Conservation (phyloP, 2,797 vertebrate species). For the Epinephelus awoara region DNA sequence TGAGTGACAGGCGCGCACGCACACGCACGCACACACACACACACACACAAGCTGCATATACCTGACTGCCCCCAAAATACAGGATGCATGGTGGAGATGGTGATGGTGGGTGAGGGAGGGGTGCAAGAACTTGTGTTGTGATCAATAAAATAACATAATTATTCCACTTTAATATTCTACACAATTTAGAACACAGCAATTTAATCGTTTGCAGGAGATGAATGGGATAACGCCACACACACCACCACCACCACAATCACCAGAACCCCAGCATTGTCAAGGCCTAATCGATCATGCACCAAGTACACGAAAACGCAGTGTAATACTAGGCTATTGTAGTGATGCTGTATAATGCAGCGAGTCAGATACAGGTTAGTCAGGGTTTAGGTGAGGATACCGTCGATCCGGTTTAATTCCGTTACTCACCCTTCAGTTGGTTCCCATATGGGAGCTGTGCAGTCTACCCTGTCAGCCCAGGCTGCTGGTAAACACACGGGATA, state of each 20-base stretch:
- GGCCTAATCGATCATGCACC: conserved; percentile 28
- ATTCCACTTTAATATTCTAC: not conserved
- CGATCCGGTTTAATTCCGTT: conserved; percentile 9
- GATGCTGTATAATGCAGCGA: not conserved
- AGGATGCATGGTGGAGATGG: conserved; percentile 1
- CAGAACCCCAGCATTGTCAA: conserved; percentile 27
- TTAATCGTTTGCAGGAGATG: not conserved
- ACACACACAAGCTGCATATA: conserved; percentile 46
- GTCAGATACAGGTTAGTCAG: not conserved
- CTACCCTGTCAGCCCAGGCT: conserved; percentile 60
- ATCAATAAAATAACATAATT: conserved; percentile 33
- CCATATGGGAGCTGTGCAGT: conserved; percentile 57
- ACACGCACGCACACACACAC: conserved; percentile 17
- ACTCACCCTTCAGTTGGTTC: conserved; percentile 82
- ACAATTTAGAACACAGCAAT: not conserved
- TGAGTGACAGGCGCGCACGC: conserved; percentile 14
- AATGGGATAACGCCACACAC: conserved; percentile 7
- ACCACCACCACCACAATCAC: not conserved
- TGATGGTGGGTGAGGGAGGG: not conserved
- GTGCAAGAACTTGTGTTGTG: conserved; percentile 11
- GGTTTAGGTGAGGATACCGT: conserved; percentile 39
- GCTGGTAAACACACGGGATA: conserved; percentile 29
- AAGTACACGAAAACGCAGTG: not conserved
- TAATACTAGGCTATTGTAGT: no score
- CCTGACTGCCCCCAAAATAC: conserved; percentile 20